These are phyloP conservation scores for Tylochromis polylepis DNA, from an alignment of 2,113 vertebrate genomes.

Conservation along the genomic window DNA sequence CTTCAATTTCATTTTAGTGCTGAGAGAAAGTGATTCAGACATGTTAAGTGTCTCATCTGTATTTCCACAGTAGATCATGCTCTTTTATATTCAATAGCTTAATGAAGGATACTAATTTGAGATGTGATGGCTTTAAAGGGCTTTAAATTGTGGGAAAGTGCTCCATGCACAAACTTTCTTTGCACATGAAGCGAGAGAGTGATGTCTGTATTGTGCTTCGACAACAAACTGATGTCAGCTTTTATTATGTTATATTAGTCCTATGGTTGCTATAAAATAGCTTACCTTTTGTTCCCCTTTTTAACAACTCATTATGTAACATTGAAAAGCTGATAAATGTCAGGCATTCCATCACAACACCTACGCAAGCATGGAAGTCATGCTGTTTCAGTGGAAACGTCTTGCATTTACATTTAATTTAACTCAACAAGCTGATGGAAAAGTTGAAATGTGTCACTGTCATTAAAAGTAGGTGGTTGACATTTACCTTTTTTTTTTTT, in stretches of 20 bases:
- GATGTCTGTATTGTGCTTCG: background rate
- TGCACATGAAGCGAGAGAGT: background rate
- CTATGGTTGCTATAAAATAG: background rate
- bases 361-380: background rate
- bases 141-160: background rate
- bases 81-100: background rate
- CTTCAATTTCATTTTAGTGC: background rate
- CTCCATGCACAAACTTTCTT: background rate
- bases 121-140: background rate
- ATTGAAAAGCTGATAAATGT: background rate
- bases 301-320: background rate
- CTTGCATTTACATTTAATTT: background rate
- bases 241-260: slow-evolving; percentile 10
- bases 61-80: background rate
- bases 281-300: background rate
- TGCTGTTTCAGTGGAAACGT: background rate
- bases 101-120: background rate
- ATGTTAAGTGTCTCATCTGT: background rate
- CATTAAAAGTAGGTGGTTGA: slow-evolving; percentile 5
- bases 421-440: background rate
- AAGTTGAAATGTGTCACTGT: background rate
- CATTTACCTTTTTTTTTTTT: background rate
- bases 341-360: background rate
- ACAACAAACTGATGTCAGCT: background rate
- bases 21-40: slow-evolving; percentile 9